Conservation (phyloP, 2,888 invertebrate species). For the Microdon myrmicae region DNA sequence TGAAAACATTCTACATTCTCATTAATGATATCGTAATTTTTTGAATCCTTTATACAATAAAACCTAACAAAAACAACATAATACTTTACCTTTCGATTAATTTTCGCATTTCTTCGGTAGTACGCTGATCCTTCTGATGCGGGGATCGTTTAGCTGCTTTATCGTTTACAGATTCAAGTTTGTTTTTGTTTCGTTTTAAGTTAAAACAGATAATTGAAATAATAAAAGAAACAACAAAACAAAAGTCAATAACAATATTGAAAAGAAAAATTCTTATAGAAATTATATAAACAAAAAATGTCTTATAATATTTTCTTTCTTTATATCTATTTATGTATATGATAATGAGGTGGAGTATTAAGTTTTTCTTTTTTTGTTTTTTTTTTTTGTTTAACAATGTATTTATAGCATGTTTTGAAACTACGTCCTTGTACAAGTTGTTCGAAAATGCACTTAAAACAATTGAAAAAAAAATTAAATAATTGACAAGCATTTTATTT, state of each 20-base stretch:
- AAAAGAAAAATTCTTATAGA: slow-evolving; percentile 45
- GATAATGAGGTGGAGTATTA: slow-evolving; percentile 15
- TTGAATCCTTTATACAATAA: slow-evolving; percentile 39
- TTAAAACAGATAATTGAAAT: slow-evolving; percentile 42
- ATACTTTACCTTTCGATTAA: slow-evolving; percentile 94
- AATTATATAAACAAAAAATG: slow-evolving; percentile 54
- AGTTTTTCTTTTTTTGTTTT: slow-evolving; percentile 18
- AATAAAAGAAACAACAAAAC: slow-evolving; percentile 55
- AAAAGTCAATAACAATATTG: slow-evolving; percentile 52
- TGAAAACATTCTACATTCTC: slow-evolving; percentile 8
- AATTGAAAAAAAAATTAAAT: background rate
- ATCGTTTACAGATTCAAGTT: slow-evolving; percentile 30
- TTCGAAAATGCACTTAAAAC: slow-evolving; percentile 38
- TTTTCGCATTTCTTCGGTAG: slow-evolving; percentile 96
- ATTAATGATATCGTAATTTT: slow-evolving; percentile 5
- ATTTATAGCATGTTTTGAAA: slow-evolving; percentile 5
- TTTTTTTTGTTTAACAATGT: slow-evolving; percentile 7
- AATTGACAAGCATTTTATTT: slow-evolving; percentile 40
- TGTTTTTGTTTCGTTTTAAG: slow-evolving; percentile 47
- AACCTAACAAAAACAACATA: slow-evolving; percentile 20
- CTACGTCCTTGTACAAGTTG: slow-evolving; percentile 5
- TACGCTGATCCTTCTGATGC: slow-evolving; percentile 88
- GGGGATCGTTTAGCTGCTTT: slow-evolving; percentile 73
- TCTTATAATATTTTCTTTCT: slow-evolving; percentile 22
- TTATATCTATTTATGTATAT: slow-evolving; percentile 1